phyloP scores from a whole-genome alignment of 2,113 vertebrate species.

The Struthidea cinerea region DNA sequence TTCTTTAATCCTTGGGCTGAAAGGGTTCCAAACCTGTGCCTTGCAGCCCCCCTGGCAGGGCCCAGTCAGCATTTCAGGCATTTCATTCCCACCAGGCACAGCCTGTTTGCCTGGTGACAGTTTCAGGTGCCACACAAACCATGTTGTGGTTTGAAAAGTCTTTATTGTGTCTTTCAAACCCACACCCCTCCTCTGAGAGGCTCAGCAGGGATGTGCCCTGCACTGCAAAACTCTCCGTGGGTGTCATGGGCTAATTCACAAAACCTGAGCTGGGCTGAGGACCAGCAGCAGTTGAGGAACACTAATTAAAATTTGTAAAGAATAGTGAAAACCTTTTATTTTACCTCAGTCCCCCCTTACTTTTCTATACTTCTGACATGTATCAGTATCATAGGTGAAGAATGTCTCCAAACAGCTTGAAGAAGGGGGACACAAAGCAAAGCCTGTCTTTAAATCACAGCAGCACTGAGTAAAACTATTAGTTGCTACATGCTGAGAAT shows the following conservation, averaged over 20 bases:
- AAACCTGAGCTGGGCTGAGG: background rate
- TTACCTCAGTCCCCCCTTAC: background rate
- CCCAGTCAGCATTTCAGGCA: background rate
- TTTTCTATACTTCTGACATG: rapidly evolving
- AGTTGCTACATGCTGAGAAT: background rate
- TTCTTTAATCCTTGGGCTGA: background rate
- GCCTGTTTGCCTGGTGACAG: background rate
- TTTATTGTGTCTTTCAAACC: background rate
- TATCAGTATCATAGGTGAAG: background rate
- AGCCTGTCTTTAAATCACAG: background rate
- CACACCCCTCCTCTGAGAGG: background rate
- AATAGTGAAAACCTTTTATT: background rate
- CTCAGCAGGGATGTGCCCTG: background rate
- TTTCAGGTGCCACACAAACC: background rate
- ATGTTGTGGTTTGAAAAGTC: background rate
- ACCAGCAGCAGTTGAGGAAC: background rate
- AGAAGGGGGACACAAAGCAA: background rate
- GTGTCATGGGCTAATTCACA: background rate
- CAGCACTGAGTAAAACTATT: background rate
- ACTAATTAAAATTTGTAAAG: background rate
- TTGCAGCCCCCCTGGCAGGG: background rate
- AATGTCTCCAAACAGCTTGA: background rate
- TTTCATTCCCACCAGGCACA: background rate
- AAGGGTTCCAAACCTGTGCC: background rate
- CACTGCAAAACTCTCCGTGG: background rate